These are phyloP conservation scores for Drosophila micromelanica DNA, from an alignment of 1,140 invertebrate genomes.

Conservation along the genomic window DNA sequence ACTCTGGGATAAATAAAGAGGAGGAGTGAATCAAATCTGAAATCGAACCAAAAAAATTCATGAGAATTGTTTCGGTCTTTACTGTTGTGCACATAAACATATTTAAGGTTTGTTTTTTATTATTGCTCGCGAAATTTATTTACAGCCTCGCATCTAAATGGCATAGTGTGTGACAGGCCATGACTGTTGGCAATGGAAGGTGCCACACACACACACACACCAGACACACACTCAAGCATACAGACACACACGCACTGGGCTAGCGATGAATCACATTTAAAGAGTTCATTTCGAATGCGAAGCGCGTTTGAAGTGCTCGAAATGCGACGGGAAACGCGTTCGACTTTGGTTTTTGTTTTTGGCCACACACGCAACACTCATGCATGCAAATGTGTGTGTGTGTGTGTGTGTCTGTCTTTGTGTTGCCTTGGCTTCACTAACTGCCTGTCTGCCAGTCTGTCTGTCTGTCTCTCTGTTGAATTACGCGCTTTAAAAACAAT, in stretches of 20 bases:
- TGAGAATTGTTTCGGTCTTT: too few species aligned
- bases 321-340: slow-evolving; percentile 54
- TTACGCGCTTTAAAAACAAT: slow-evolving; percentile 82
- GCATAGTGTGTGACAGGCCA: too few species aligned
- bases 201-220: neutral
- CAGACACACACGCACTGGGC: neutral
- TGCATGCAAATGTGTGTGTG: slow-evolving; percentile 37
- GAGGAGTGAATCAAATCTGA: too few species aligned
- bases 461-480: too few species aligned
- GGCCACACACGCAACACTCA: slow-evolving; percentile 30
- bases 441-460: slow-evolving; percentile 30
- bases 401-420: slow-evolving; percentile 3
- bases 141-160: neutral
- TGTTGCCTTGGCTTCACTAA: slow-evolving; percentile 33
- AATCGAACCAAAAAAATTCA: too few species aligned
- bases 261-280: slow-evolving; percentile 64
- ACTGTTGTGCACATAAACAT: too few species aligned
- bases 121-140: too few species aligned
- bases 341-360: slow-evolving; percentile 54
- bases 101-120: too few species aligned
- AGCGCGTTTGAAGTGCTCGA: slow-evolving; percentile 62
- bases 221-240: neutral
- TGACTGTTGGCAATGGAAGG: too few species aligned
- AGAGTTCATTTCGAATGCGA: slow-evolving; percentile 74
- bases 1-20: too few species aligned